Evolutionary conservation across 1,140 invertebrate genomes (phyloP).

Genomic region (Zaprionus africanus): DNA sequence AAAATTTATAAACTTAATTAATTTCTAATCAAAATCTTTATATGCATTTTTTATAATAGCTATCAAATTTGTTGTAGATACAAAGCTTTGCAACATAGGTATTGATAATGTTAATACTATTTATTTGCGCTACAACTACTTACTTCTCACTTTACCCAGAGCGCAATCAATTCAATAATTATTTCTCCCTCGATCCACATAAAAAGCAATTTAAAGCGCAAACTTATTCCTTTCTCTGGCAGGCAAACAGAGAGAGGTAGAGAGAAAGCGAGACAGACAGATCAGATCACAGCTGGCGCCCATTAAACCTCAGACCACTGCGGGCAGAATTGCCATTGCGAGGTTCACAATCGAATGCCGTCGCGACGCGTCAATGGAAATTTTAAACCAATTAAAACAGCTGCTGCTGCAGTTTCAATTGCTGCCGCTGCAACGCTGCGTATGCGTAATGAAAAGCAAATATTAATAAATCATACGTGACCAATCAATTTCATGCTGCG

Average conservation of each 20-base stretch:
- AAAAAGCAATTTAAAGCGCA: slow-evolving; percentile 12
- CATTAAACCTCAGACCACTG: slow-evolving; percentile 79
- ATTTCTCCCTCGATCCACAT: background rate
- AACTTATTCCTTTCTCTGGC: slow-evolving; percentile 19
- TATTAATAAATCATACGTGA: slow-evolving; percentile 83
- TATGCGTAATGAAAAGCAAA: slow-evolving; percentile 82
- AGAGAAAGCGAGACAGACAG: background rate
- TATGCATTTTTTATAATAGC: too few relatives aligned
- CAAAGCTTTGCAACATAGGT: too few relatives aligned
- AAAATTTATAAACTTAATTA: too few relatives aligned
- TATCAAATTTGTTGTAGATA: too few relatives aligned
- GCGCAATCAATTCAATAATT: background rate
- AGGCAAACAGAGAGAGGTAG: background rate
- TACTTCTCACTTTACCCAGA: background rate
- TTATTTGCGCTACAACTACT: too few relatives aligned
- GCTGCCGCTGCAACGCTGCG: slow-evolving; percentile 52
- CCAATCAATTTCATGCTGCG: slow-evolving; percentile 76
- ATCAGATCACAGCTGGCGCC: slow-evolving; percentile 67
- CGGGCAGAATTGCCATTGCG: slow-evolving; percentile 48
- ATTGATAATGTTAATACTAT: too few relatives aligned
- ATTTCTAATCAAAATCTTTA: too few relatives aligned
- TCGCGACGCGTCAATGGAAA: slow-evolving; percentile 65
- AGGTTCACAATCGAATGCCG: slow-evolving; percentile 30
- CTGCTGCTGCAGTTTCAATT: slow-evolving; percentile 48
- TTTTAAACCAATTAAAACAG: slow-evolving; percentile 83